Conservation (phyloP, 1,140 invertebrate species). For the Aphis gossypii region DNA sequence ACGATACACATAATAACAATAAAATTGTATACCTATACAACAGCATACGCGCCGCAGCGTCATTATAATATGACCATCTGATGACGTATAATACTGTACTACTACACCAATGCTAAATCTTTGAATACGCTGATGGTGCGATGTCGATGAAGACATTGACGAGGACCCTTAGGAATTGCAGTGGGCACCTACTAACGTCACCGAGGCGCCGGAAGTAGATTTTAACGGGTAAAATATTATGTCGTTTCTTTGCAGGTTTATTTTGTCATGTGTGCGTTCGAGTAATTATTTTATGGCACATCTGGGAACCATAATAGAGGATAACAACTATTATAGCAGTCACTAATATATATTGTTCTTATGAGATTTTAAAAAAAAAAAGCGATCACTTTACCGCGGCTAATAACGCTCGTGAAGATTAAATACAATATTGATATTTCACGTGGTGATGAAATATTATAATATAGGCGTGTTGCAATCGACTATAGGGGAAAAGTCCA, state of each 20-base stretch:
- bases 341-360: neutral
- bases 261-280: neutral
- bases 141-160: neutral
- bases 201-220: neutral
- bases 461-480: no score
- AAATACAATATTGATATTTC: conserved; percentile 8
- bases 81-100: neutral
- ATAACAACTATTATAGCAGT: neutral
- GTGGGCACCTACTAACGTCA: neutral
- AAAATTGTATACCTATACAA: neutral
- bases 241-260: neutral
- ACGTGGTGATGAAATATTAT: neutral
- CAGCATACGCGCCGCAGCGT: no score
- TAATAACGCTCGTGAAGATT: neutral
- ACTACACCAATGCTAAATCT: neutral
- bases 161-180: neutral
- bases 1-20: neutral
- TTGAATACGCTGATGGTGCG: neutral
- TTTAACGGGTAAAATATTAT: neutral
- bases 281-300: neutral
- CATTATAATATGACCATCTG: neutral
- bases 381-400: neutral
- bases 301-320: neutral
- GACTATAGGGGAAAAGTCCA: neutral
- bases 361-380: neutral